A percentile compares a stretch with the other conserved stretches of the same genome.
Conservation (phyloP, 2,888 invertebrate species). For the Salpingus planirostris region DNA sequence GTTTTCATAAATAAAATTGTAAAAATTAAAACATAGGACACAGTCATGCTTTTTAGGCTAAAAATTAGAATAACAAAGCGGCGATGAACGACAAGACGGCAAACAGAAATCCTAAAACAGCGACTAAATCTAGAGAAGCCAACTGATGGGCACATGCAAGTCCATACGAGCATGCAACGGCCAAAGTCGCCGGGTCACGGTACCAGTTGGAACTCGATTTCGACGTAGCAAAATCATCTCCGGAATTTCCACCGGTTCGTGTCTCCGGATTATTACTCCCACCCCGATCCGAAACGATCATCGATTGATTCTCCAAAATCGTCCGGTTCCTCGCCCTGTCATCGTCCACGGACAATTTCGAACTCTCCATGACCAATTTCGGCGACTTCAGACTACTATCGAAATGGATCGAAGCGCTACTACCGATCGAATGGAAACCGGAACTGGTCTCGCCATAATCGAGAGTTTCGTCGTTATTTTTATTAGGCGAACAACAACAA, state of each 20-base stretch:
- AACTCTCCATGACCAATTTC: slow-evolving; percentile 32
- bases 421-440: slow-evolving; percentile 16
- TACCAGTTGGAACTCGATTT: slow-evolving; percentile 43
- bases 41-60: no score
- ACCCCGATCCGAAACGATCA: no score
- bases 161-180: slow-evolving; percentile 70
- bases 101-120: slow-evolving; percentile 64
- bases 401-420: no score
- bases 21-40: background rate
- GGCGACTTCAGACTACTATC: slow-evolving; percentile 36
- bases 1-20: background rate
- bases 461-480: background rate
- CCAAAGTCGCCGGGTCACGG: slow-evolving; percentile 54
- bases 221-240: background rate
- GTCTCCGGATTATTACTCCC: background rate
- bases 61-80: slow-evolving; percentile 49
- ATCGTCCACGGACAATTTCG: slow-evolving; percentile 14
- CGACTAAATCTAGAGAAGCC: slow-evolving; percentile 64
- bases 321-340: no score
- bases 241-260: background rate
- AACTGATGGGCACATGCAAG: slow-evolving; percentile 61
- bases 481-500: slow-evolving; percentile 16
- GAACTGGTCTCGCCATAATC: slow-evolving; percentile 15
- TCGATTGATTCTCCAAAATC: no score
- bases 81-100: slow-evolving; percentile 66